Evolutionary conservation across 2,113 vertebrate genomes (phyloP).

Genomic region (Neolamprologus devosi): DNA sequence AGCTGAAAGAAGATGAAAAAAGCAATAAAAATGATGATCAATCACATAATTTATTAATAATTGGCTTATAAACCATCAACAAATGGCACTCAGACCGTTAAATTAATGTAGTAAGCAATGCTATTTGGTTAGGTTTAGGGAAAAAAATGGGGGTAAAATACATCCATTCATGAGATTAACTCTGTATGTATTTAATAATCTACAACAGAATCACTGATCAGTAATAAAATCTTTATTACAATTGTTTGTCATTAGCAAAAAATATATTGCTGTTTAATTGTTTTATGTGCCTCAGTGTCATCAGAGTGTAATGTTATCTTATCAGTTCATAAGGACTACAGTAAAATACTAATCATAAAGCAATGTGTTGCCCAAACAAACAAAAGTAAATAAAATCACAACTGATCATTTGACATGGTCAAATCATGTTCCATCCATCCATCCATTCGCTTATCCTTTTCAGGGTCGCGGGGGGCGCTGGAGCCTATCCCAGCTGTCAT

Average conservation of each 20-base stretch:
- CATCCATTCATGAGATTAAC: background rate
- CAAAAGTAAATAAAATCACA: background rate
- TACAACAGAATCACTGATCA: background rate
- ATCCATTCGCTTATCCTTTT: no score
- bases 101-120: background rate
- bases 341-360: background rate
- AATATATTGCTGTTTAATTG: background rate
- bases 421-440: background rate
- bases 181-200: background rate
- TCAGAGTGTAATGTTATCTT: background rate
- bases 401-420: background rate
- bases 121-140: background rate
- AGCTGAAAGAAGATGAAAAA: background rate
- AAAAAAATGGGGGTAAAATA: background rate
- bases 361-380: background rate
- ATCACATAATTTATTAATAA: background rate
- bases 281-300: background rate
- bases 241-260: background rate
- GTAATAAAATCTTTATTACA: background rate
- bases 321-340: background rate
- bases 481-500: no score
- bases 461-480: no score
- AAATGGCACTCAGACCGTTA: rapidly evolving
- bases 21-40: background rate
- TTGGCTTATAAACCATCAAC: background rate